Evolutionary conservation across 2,797 vertebrate genomes (phyloP), one percentile per base, ranked within the genome.

Genomic region (Acanthurus lineatus): DNA sequence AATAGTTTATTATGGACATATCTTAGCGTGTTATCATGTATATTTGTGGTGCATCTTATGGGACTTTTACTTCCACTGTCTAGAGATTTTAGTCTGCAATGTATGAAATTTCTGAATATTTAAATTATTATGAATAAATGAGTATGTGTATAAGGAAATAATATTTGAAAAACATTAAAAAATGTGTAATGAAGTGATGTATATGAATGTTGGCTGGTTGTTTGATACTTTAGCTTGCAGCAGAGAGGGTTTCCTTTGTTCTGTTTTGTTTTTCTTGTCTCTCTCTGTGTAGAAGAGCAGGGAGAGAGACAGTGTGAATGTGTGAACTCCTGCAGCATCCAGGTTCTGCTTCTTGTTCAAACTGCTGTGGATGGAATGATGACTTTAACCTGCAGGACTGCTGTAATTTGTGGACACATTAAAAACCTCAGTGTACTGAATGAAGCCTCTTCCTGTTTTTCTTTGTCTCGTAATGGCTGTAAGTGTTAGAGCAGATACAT

Each of bases 31-130:
- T 89, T 83, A 82, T 79, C 75, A 66, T 91, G 92, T 96, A 89
- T 93, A 89, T 92, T 85, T 93, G 93, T 93, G 89, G 91, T 95
- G 92, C 91, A 92, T 94, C 79, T 89, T 93, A 86, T 90, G 81
- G 81, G 86, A 91, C 83, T 82, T 88, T 88, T 93, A 89, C 82
- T 92, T 93, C 88, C 86, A 91, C 77, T 86, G 87, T 94, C 88
- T 95, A 92, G 91, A 94, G 63, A 79, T 85, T 79, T 88, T 93
- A 94, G 91, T 88, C 82, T 68, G 86, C 77, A 76, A 64, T 91
- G 90, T 93, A 89, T 84, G 86, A 79, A 70, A 76, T 85, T 83
- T 88, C 73, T 89, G 45, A 91, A 81, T 92, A 94, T 93, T 94
- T 93, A 92, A 94, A 92, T 92, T 86, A 94, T 92, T 89, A 89